These are phyloP conservation scores for Schlechtendalia chinensis DNA, from an alignment of 1,140 invertebrate genomes.

Conservation along the genomic window DNA sequence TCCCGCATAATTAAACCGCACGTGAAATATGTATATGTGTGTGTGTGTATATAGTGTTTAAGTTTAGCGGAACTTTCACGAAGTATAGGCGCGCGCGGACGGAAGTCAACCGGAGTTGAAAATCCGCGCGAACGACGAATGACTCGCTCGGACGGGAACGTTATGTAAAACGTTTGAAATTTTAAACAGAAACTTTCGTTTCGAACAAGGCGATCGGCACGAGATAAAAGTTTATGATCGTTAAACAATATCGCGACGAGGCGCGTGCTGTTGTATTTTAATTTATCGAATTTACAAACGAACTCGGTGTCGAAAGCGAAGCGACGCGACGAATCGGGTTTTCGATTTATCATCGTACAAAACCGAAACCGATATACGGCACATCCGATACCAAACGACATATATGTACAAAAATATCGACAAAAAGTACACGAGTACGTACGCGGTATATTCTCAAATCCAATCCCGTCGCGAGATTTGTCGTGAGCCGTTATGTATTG, in stretches of 20 bases:
- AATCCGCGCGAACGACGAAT: background rate
- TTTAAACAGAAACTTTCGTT: constrained; percentile 7
- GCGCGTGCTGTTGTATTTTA: background rate
- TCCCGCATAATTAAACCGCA: constrained; percentile 4
- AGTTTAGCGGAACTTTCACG: constrained; percentile 3
- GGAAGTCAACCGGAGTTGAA: constrained; percentile 5
- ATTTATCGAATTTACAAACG: background rate
- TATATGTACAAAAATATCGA: too few relatives aligned
- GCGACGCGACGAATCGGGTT: too few relatives aligned
- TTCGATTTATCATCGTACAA: too few relatives aligned
- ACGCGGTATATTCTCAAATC: too few relatives aligned
- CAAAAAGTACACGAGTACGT: too few relatives aligned
- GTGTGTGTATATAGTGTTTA: background rate
- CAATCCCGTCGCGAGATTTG: too few relatives aligned
- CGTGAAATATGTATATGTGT: too few relatives aligned
- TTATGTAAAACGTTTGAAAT: constrained; percentile 10
- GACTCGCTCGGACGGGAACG: background rate
- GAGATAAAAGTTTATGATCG: background rate
- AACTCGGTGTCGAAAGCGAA: too few relatives aligned
- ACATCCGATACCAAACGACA: too few relatives aligned
- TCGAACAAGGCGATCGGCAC: background rate
- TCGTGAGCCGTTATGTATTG: too few relatives aligned
- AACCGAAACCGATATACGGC: too few relatives aligned
- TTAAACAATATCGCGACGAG: background rate
- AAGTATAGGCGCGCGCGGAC: background rate